A percentile compares a stretch with the other conserved stretches of the same genome.
phyloP scores from a whole-genome alignment of 2,888 invertebrate genomes.

The Lamellibrachia columna region DNA sequence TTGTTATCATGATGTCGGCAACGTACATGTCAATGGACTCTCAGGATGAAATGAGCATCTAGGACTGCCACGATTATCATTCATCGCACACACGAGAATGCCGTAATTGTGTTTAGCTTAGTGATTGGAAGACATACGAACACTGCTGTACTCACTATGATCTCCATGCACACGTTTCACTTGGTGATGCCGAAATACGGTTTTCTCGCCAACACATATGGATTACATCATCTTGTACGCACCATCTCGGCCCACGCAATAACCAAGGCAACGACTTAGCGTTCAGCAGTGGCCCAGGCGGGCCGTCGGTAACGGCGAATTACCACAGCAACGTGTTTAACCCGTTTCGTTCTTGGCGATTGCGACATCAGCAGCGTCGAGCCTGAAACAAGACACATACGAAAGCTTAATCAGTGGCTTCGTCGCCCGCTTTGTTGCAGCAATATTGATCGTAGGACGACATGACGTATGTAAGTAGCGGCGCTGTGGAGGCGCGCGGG shows the following conservation, averaged over 20 bases:
- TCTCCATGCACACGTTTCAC: not conserved
- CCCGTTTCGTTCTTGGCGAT: not conserved
- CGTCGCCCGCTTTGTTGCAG: not conserved
- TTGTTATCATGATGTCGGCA: not conserved
- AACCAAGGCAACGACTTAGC: not conserved
- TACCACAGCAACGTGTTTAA: not conserved
- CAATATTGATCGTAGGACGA: not conserved
- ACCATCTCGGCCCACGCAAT: not conserved
- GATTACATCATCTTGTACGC: not conserved
- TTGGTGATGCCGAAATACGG: not conserved
- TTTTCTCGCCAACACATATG: not conserved
- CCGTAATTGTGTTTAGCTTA: not conserved
- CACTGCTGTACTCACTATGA: not conserved
- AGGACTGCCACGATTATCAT: not conserved
- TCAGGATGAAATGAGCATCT: not conserved
- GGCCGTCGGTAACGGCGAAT: not conserved
- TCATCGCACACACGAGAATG: not conserved
- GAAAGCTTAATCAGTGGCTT: constrained; percentile 11
- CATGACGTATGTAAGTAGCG: not conserved
- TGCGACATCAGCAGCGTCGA: not conserved
- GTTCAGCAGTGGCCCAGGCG: not conserved
- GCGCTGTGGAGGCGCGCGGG: not conserved
- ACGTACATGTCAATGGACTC: not conserved
- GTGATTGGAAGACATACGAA: not conserved
- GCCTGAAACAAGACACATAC: not conserved